Conservation (phyloP, 2,797 vertebrate genomes). For the Sebastolobus alascanus region DNA sequence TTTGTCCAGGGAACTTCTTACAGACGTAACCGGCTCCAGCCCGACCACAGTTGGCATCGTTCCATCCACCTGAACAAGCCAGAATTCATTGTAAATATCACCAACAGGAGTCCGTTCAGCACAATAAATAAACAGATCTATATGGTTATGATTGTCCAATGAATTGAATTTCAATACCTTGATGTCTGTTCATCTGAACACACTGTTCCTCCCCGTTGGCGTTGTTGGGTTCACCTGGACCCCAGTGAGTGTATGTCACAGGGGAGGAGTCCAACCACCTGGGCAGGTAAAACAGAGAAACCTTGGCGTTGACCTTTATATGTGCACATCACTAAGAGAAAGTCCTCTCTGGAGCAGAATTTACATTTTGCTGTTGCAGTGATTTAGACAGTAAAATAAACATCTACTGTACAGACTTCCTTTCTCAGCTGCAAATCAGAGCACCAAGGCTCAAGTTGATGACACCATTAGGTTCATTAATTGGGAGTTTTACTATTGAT, state of each 20-base stretch:
- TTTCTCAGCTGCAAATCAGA: neutral
- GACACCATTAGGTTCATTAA: too few species aligned
- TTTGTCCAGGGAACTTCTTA: slow-evolving; percentile 82
- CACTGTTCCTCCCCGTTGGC: slow-evolving; percentile 87
- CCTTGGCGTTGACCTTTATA: neutral
- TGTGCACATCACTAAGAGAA: neutral
- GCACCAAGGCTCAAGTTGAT: neutral
- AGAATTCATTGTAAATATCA: neutral
- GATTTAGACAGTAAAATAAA: neutral
- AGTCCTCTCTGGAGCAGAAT: neutral
- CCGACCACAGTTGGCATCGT: slow-evolving; percentile 87
- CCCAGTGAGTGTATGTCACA: slow-evolving; percentile 84
- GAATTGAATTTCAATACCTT: slow-evolving; percentile 69
- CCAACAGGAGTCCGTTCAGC: too few species aligned
- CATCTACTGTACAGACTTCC: neutral
- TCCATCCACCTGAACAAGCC: slow-evolving; percentile 81
- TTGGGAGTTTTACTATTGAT: neutral
- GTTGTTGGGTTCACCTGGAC: slow-evolving; percentile 85
- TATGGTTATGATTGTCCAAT: neutral
- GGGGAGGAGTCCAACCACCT: slow-evolving; percentile 85
- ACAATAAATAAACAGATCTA: neutral
- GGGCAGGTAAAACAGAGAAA: slow-evolving; percentile 19
- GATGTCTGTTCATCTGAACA: slow-evolving; percentile 84
- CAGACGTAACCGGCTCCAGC: slow-evolving; percentile 84
- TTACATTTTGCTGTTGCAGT: neutral